Evolutionary conservation across 2,113 vertebrate species (phyloP).

Genomic region (Lontra canadensis): DNA sequence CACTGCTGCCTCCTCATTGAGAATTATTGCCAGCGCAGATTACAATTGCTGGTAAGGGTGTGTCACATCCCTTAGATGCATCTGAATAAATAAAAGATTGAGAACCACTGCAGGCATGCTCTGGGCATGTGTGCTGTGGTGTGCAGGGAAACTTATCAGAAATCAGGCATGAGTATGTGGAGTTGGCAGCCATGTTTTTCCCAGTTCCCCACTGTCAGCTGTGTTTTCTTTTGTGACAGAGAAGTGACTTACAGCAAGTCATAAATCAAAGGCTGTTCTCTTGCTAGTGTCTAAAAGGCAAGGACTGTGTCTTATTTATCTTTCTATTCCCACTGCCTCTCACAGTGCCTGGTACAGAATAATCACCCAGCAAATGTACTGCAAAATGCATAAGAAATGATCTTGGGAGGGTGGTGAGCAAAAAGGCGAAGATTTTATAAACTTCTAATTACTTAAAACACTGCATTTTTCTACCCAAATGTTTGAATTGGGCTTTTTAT

Average conservation of each 20-base stretch:
- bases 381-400: not conserved
- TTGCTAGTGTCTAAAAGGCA: not conserved
- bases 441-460: conserved; percentile 6
- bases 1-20: rapidly evolving
- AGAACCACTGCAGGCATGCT: not conserved
- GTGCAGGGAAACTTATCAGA: not conserved
- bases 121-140: no score
- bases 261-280: conserved; percentile 10
- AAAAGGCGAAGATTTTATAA: not conserved
- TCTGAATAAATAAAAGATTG: not conserved
- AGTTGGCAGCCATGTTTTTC: not conserved
- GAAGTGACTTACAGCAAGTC: not conserved
- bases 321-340: not conserved
- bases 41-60: not conserved
- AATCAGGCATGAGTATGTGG: not conserved
- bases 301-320: not conserved
- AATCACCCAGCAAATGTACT: not conserved
- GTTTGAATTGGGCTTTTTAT: conserved; percentile 5
- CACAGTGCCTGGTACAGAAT: not conserved
- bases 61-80: not conserved
- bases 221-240: conserved; percentile 10
- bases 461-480: not conserved
- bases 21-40: not conserved
- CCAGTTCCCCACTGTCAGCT: not conserved
- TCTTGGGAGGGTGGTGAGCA: not conserved